Conservation (phyloP, 2,113 vertebrate species). For the Laticauda laticaudata region DNA sequence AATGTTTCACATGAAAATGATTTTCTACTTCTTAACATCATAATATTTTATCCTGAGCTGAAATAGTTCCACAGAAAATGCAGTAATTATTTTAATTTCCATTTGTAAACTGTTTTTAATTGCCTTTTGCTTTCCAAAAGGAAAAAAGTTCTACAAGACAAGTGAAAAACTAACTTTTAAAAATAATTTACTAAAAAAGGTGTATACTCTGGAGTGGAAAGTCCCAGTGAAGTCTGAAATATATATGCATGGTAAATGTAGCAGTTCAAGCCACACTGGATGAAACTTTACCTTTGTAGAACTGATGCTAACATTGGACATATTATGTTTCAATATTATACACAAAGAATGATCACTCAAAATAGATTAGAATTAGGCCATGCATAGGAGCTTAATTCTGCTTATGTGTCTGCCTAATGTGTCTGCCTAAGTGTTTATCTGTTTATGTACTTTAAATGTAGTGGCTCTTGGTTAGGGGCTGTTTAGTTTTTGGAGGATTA, state of each 20-base stretch:
- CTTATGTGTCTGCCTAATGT: background rate
- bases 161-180: background rate
- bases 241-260: background rate
- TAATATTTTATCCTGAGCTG: slow-evolving; percentile 68
- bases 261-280: background rate
- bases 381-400: background rate
- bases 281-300: background rate
- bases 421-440: background rate
- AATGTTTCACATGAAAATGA: slow-evolving; percentile 42
- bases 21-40: slow-evolving; percentile 63
- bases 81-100: background rate
- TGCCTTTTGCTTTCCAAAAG: background rate
- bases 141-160: background rate
- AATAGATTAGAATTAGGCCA: background rate
- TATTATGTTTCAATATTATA: background rate
- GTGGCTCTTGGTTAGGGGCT: too few species aligned
- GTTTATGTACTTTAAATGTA: background rate
- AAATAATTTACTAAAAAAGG: background rate
- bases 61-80: slow-evolving; percentile 24
- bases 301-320: background rate
- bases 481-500: too few species aligned
- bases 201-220: background rate
- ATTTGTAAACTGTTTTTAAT: background rate
- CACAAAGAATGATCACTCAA: background rate
- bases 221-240: slow-evolving; percentile 26